phyloP scores from a whole-genome alignment of 1,140 invertebrate species.

The Neuroterus valhalla region DNA sequence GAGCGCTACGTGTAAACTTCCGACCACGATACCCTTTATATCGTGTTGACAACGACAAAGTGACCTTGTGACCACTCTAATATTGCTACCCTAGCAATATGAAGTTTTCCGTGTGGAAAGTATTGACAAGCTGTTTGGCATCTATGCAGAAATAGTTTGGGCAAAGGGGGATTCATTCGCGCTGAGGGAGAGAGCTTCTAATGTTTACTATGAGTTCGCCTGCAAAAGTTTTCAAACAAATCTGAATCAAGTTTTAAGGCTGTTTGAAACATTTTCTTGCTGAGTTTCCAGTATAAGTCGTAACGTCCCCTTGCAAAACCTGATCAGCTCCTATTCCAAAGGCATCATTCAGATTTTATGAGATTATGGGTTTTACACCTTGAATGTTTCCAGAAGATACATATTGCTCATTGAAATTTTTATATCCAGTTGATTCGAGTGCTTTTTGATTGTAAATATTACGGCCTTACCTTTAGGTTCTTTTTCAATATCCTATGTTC shows the following conservation, averaged over 20 bases:
- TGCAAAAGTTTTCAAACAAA: neutral
- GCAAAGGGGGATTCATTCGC: too few species aligned
- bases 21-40: too few species aligned
- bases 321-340: slow-evolving; percentile 7
- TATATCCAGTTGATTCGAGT: neutral
- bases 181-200: neutral
- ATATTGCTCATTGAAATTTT: too few species aligned
- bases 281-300: slow-evolving; percentile 11
- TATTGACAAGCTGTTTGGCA: slow-evolving; percentile 79
- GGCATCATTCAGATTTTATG: neutral
- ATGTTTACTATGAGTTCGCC: neutral
- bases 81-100: too few species aligned
- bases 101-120: too few species aligned
- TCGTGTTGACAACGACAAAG: too few species aligned
- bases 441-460: neutral
- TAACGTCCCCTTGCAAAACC: slow-evolving; percentile 9
- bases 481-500: neutral
- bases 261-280: slow-evolving; percentile 12
- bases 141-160: slow-evolving; percentile 46
- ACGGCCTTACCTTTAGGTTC: neutral
- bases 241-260: neutral
- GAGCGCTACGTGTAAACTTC: too few species aligned
- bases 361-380: neutral
- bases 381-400: neutral
- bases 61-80: too few species aligned